Base-by-base conservation (phyloP, 2,797 vertebrate species). In the Brachymystax lenok region DNA sequence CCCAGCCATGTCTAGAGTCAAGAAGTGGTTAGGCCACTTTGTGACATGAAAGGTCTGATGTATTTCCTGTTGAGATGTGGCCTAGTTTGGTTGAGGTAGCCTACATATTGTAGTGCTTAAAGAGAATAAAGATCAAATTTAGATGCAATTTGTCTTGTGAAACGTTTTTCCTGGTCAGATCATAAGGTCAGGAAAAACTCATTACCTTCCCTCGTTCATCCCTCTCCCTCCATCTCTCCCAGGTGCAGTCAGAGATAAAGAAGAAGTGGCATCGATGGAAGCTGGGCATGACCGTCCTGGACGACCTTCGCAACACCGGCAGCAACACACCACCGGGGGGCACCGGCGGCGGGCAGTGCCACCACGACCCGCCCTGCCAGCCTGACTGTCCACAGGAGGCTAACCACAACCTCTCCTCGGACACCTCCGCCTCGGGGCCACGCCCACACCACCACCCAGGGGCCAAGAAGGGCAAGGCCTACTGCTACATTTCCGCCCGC, bases 161-260 rank as follows among this genome's bases (percentile, higher is more conserved):
- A 56, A 56, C 1, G 35, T 40, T 40, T 7, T 40, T 40, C 40
- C 40, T 46, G 40, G 40, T 13, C 40, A 46, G 40, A 46, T 46
- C 40, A 46, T 46, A 46, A 46, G 40, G 40, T 46, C 10, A 46
- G 40, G 40, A 46, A 46, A 13, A 46, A 46, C 24, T 52, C 50
- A 28, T 52, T 7, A 3, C 46, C n/a, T 14, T 54, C 24, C 12
- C 16, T 16, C 3, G 5, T 46, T 21, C 52, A 3, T 74, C 24
- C 24, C 24, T 24, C 24, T 24, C 24, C 24, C 24, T 24, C 16
- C 19, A 4, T 64, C 10, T 19, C 19, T 24, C 21, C 14, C 84
- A 95, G 95, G 95, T 96, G 69, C 93, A 93, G 83, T 89, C 91
- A 0, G 95, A 95, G 87, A 89, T 95, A 73, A 92, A 90, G 75